Evolutionary conservation across 2,888 invertebrate genomes (phyloP).

Genomic region (Cantharis lateralis): DNA sequence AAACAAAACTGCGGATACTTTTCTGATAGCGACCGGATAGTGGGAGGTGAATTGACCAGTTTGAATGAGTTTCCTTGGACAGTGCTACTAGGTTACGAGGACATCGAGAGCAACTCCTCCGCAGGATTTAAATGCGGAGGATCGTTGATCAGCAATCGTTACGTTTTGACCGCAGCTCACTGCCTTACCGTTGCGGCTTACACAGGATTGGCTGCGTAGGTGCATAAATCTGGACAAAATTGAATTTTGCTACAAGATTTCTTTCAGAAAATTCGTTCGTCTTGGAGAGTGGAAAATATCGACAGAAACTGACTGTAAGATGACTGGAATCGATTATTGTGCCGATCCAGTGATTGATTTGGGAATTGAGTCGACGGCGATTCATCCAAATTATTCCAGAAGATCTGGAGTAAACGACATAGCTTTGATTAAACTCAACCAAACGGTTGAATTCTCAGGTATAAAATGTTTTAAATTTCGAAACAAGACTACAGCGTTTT

Average conservation of each 20-base stretch:
- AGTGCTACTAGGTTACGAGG: constrained; percentile 61
- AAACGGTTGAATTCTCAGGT: constrained; percentile 56
- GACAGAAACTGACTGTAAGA: constrained; percentile 53
- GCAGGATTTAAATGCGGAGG: constrained; percentile 59
- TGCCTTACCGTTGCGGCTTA: constrained; percentile 55
- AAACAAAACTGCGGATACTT: constrained; percentile 3
- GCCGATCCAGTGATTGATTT: constrained; percentile 47
- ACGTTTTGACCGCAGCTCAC: constrained; percentile 67
- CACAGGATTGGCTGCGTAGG: constrained; percentile 5
- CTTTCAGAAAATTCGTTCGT: constrained; percentile 44
- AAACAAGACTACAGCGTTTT: not conserved
- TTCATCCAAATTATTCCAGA: constrained; percentile 42
- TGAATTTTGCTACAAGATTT: not conserved
- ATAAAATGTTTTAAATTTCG: constrained; percentile 1
- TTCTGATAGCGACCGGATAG: constrained; percentile 16
- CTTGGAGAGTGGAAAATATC: constrained; percentile 59
- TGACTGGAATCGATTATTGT: constrained; percentile 40
- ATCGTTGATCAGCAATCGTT: constrained; percentile 62
- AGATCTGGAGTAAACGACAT: constrained; percentile 44
- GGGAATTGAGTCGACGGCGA: constrained; percentile 38
- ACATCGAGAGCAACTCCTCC: not conserved
- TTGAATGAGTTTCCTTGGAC: constrained; percentile 70
- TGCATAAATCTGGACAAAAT: not conserved
- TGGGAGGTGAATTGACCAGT: constrained; percentile 50
- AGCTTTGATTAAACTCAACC: constrained; percentile 57